Base-by-base conservation (phyloP, 2,113 vertebrate genomes). In the Tor tambroides region DNA sequence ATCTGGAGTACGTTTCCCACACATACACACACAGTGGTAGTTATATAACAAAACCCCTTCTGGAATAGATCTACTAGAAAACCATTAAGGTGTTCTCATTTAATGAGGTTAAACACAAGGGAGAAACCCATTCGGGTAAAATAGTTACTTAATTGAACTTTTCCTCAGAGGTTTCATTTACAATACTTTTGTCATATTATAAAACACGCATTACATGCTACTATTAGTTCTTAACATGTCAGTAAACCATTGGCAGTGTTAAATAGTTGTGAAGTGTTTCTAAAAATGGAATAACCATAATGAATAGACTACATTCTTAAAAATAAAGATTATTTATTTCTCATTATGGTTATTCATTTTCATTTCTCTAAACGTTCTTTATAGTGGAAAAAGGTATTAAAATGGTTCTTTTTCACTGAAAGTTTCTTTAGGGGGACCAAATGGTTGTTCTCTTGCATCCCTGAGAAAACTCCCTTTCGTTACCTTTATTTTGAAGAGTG, bases 1-100 rank as follows among this genome's bases (percentile, higher is more conserved):
- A 85, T 74, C 83, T 76, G 38, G 4, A 12, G 2, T 26, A 63
- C 10, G 61, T 28, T 23, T 2, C 65, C 30, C 81, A 65, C 72
- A 49, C 26, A 65, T 11, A 67, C 26, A 65, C 32, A 63, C 8
- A 85, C 10, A 67, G 8, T 6, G 3, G 9, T 21, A 65, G 19
- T 82, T 87, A 82, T 35, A 69, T 87, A 75, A 86, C n/a, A 74
- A 41, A 75, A 75, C n/a, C 35, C 49, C 32, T 72, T 43, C 65
- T 81, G 78, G 65, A 75, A 32, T 46, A 74, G 61, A 67, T 79
- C 84, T 78, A 51, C 5, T 26, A 69, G 19, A 87, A 87, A 74
- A 61, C 59, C 38, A 79, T 86, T 59, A 86, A 79, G 54, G 35
- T 59, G 78, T 43, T 61, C 67, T 63, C 21, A 46, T 72, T 61